Evolutionary conservation across 2,113 vertebrate genomes (phyloP).

Genomic region (Stictonetta naevosa): DNA sequence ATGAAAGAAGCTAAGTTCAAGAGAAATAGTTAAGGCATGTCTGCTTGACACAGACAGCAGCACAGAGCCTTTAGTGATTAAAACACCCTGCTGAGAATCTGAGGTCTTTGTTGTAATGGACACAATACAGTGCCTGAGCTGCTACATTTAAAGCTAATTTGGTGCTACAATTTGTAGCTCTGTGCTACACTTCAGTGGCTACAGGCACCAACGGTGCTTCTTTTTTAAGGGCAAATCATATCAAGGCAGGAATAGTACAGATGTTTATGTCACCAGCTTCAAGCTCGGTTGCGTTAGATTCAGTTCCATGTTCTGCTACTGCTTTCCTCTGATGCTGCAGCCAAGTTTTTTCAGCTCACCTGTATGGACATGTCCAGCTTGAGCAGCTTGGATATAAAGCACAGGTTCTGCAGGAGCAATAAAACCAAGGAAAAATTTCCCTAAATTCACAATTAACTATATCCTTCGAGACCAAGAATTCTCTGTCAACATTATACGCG

Average conservation of each 20-base stretch:
- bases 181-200: neutral
- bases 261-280: neutral
- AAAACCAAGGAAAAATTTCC: neutral
- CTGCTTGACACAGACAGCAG: neutral
- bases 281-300: neutral
- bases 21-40: neutral
- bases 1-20: neutral
- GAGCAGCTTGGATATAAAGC: neutral
- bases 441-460: neutral
- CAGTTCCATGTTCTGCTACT: neutral
- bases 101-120: neutral
- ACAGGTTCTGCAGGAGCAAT: neutral
- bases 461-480: neutral
- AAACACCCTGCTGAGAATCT: neutral
- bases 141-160: fast-evolving
- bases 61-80: neutral
- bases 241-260: neutral
- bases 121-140: neutral
- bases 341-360: neutral
- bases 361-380: fast-evolving
- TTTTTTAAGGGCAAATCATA: neutral
- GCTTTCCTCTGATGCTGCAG: neutral
- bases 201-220: neutral
- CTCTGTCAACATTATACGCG: neutral
- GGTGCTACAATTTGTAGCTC: neutral